Evolutionary conservation across 2,888 invertebrate species (phyloP), one percentile per base, ranked within the genome.

Genomic region (Limenitis camilla): DNA sequence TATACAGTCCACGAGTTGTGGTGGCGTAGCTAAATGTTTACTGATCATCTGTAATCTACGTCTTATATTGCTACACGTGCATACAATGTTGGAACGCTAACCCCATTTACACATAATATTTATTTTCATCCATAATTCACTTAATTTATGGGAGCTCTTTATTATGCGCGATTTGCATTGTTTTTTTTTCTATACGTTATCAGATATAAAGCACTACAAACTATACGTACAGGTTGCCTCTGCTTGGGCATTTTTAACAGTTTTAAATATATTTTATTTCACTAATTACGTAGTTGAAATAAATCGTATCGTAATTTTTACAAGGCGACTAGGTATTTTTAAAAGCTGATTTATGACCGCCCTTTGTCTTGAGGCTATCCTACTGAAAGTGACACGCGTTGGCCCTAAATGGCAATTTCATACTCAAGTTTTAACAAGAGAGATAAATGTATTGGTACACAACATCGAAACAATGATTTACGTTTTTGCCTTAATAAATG

Each of bases 1-100:
- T 72, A 81, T 76, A 59, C 66, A 82, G 66, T 74, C 81, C 85
- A 84, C 84, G 83, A 74, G 85, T 46, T 44, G 48, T 49, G 51
- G 60, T 75, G 74, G 73, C 77, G 81, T 68, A 76, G 76, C 56
- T 60, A 76, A 63, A 61, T 55, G 52, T 59, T 55, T 59, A 52
- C 73, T 72, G 74, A 60, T 63, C 61, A 56, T 55, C 62, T 40
- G 66, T 64, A 59, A 72, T 66, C 59, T 65, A 60, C 64, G 61
- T 57, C 49, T 59, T 64, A 55, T 49, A 56, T 50, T 46, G 47
- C 46, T 53, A 64, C 71, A 72, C 74, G 70, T 78, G 74, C 63
- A 55, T 51, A 58, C 62, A 60, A 61, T 49, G 42, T 39, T 31
- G 40, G 36, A 50, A 42, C 40, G 43, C 47, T 38, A 46, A 55